Percentiles rank a stretch among this genome's conserved stretches.
phyloP scores from a whole-genome alignment of 2,113 vertebrate species.

The Brachypteracias leptosomus region DNA sequence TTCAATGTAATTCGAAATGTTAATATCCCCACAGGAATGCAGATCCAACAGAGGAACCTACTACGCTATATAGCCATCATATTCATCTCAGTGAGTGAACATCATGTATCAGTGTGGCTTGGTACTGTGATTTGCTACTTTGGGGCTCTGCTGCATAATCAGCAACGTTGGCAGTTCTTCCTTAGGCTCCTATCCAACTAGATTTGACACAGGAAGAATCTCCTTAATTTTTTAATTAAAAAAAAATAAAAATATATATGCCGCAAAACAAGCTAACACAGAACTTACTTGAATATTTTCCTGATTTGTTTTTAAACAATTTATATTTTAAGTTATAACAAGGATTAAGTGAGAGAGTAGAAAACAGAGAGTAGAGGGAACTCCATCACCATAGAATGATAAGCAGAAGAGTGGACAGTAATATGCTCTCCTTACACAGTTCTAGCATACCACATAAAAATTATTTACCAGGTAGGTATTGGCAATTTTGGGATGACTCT shows the following conservation, averaged over 20 bases:
- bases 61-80: constrained; percentile 17
- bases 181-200: background rate
- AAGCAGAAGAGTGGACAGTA: background rate
- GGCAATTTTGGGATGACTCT: background rate
- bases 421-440: background rate
- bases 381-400: background rate
- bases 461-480: background rate
- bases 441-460: background rate
- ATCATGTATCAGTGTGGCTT: constrained; percentile 42
- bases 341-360: background rate
- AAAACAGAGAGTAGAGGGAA: background rate
- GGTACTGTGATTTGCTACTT: constrained; percentile 46
- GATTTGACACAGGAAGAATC: background rate
- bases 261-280: background rate
- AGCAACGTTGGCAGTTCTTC: background rate
- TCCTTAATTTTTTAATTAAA: background rate
- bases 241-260: too few species aligned
- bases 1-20: constrained; percentile 56
- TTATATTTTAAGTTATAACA: background rate
- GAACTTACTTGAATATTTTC: background rate
- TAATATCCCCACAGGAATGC: constrained; percentile 51
- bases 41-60: constrained; percentile 40
- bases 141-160: background rate
- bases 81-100: constrained; percentile 55
- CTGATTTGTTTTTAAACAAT: background rate